Conservation (phyloP, 64 coral and sea anemone genomes). For the Montipora sp. region DNA sequence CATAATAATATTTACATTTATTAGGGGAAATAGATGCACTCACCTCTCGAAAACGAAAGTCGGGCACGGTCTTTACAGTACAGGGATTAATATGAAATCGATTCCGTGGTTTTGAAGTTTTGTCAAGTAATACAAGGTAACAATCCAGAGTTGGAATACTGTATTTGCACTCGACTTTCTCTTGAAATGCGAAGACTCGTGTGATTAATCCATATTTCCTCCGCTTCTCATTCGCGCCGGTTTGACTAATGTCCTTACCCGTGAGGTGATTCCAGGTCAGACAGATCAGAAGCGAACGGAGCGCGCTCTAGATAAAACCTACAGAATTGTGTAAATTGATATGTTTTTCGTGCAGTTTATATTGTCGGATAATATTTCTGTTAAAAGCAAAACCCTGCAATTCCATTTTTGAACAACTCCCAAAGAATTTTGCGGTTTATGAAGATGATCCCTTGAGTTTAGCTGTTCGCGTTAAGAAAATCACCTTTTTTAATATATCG, state of each 20-base stretch:
- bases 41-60: no score
- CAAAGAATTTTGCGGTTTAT: conserved; percentile 23
- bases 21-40: no score
- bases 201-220: neutral
- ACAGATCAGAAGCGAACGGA: neutral
- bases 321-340: conserved; percentile 14
- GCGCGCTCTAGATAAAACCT: neutral
- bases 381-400: conserved; percentile 16
- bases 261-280: neutral
- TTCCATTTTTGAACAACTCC: conserved; percentile 4
- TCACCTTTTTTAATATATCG: neutral
- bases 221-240: neutral
- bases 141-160: neutral
- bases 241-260: neutral
- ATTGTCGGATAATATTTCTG: conserved; percentile 11
- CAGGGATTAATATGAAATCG: no score
- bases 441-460: neutral
- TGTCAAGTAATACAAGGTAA: neutral
- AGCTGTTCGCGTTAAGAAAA: no score
- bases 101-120: neutral
- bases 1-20: no score
- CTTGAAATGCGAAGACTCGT: neutral
- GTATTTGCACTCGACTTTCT: neutral
- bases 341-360: neutral
- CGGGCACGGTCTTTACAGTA: no score